Evolutionary conservation across 2,797 vertebrate genomes (phyloP).

Genomic region (Tamandua tetradactyla): DNA sequence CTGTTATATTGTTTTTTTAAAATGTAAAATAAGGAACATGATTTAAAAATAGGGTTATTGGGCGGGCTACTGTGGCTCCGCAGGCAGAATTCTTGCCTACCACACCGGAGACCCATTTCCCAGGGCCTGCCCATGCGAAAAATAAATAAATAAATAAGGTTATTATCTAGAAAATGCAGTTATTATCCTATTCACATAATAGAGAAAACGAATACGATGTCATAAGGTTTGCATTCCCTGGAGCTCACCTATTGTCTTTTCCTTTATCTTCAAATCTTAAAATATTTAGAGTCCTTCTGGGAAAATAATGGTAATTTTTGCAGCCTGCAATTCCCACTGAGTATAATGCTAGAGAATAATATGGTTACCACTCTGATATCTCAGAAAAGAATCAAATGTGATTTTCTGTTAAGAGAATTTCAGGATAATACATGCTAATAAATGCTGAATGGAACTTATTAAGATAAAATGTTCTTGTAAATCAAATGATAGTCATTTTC

Average conservation of each 20-base stretch:
- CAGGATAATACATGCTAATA: slow-evolving; percentile 78
- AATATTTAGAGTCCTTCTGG: slow-evolving; percentile 26
- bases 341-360: neutral
- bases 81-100: too few relatives aligned
- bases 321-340: neutral
- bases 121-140: too few relatives aligned
- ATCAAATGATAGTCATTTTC: slow-evolving; percentile 80
- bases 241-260: neutral
- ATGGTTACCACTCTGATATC: neutral
- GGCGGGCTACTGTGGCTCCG: too few relatives aligned
- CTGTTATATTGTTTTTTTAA: neutral
- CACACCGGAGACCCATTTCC: too few relatives aligned
- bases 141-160: too few relatives aligned
- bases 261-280: slow-evolving; percentile 43
- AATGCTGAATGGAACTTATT: slow-evolving; percentile 78
- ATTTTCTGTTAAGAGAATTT: slow-evolving; percentile 64
- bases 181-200: neutral
- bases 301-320: slow-evolving; percentile 36
- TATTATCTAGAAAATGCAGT: neutral
- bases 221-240: neutral
- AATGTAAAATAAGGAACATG: neutral
- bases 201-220: neutral
- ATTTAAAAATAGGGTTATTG: too few relatives aligned
- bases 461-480: slow-evolving; percentile 79
- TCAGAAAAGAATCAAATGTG: slow-evolving; percentile 35